Conservation (phyloP, 2,113 vertebrate species). For the Bombycilla garrulus region DNA sequence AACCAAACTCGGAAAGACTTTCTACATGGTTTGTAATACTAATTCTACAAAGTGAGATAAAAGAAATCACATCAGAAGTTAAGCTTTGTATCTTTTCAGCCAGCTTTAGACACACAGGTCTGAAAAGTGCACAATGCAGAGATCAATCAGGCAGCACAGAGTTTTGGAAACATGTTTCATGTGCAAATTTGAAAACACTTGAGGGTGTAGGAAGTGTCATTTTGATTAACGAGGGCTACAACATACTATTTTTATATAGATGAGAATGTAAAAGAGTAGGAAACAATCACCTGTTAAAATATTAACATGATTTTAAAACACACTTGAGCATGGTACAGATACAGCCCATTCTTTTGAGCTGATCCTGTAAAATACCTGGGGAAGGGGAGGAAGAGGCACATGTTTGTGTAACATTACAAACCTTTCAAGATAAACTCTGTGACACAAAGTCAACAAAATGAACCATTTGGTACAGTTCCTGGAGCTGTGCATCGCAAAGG, state of each 20-base stretch:
- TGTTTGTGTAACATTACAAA: background rate
- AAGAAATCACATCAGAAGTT: background rate
- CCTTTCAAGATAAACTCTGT: background rate
- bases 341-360: background rate
- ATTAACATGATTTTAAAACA: background rate
- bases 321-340: background rate
- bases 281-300: background rate
- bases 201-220: conserved; percentile 14
- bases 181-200: conserved; percentile 30
- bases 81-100: conserved; percentile 15
- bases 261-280: background rate
- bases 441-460: background rate
- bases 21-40: background rate
- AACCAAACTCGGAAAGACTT: background rate
- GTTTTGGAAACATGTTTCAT: conserved; percentile 18
- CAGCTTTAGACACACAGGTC: background rate
- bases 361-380: background rate
- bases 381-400: background rate
- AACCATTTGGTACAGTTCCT: background rate
- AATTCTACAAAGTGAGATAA: background rate
- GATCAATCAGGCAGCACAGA: conserved; percentile 6
- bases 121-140: conserved; percentile 22
- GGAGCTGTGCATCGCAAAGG: background rate
- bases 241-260: background rate
- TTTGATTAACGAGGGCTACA: conserved; percentile 34